These are phyloP conservation scores for Desmodus rotundus DNA, from an alignment of 2,113 vertebrate genomes.

Conservation along the genomic window DNA sequence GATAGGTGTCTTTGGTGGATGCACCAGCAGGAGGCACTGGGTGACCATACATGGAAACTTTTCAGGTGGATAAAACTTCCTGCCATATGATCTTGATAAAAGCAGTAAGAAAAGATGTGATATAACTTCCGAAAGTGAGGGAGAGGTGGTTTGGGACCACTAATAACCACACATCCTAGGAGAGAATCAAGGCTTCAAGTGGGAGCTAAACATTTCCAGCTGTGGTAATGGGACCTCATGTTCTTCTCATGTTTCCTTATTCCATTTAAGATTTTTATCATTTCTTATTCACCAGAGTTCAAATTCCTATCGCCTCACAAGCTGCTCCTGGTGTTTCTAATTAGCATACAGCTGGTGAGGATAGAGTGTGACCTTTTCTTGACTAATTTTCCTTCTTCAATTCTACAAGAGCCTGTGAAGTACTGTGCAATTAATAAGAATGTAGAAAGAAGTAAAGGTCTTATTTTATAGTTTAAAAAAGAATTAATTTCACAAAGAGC, in stretches of 20 bases:
- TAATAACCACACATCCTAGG: not conserved
- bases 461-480: slow-evolving; percentile 67
- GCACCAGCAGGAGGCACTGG: not conserved
- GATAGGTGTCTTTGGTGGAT: not conserved
- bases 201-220: not conserved
- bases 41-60: not conserved
- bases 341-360: slow-evolving; percentile 65
- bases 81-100: not conserved
- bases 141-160: not conserved
- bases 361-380: slow-evolving; percentile 75
- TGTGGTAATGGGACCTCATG: not conserved
- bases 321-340: slow-evolving; percentile 63
- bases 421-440: slow-evolving; percentile 76
- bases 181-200: not conserved
- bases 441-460: slow-evolving; percentile 74
- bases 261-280: not conserved
- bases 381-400: slow-evolving; percentile 67
- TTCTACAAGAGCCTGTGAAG: slow-evolving; percentile 72
- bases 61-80: not conserved
- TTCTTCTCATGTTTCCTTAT: slow-evolving; percentile 15
- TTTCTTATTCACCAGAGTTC: not conserved
- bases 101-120: not conserved
- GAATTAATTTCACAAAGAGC: slow-evolving; percentile 75
- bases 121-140: not conserved
- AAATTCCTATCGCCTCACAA: slow-evolving; percentile 35